Conservation (phyloP, 2,888 invertebrate genomes). For the Coelinius sp. region DNA sequence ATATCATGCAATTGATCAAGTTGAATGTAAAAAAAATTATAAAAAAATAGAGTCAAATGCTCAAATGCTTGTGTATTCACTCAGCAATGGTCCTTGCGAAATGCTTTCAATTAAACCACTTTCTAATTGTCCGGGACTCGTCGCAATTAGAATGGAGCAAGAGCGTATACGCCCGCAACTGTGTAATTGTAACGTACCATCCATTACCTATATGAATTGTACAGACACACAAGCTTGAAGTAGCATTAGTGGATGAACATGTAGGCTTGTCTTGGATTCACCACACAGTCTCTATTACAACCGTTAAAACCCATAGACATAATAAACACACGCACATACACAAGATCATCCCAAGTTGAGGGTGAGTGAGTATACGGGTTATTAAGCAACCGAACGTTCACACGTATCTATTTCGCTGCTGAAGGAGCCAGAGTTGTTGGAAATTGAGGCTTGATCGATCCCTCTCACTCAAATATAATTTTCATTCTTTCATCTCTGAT, state of each 20-base stretch:
- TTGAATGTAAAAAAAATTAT: not conserved
- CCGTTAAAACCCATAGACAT: slow-evolving; percentile 18
- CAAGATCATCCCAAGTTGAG: slow-evolving; percentile 8
- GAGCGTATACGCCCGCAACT: slow-evolving; percentile 48
- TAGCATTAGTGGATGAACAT: slow-evolving; percentile 6
- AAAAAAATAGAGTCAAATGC: not conserved
- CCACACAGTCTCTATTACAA: not conserved
- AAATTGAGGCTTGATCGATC: not conserved
- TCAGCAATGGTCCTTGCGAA: slow-evolving; percentile 56
- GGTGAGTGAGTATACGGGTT: slow-evolving; percentile 54
- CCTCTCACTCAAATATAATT: not conserved
- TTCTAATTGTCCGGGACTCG: slow-evolving; percentile 63
- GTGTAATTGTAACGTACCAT: slow-evolving; percentile 14
- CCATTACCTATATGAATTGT: slow-evolving; percentile 4
- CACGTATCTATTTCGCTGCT: slow-evolving; percentile 52
- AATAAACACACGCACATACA: not conserved
- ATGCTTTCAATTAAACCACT: slow-evolving; percentile 66
- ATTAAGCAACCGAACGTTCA: slow-evolving; percentile 62
- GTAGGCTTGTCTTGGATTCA: slow-evolving; percentile 5
- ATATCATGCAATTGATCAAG: not conserved
- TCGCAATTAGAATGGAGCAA: slow-evolving; percentile 64
- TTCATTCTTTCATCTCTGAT: slow-evolving; percentile 1
- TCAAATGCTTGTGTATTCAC: not conserved
- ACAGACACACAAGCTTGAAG: not conserved
- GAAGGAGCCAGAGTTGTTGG: slow-evolving; percentile 13